These are phyloP conservation scores for Oryzias javanicus DNA, from an alignment of 2,113 vertebrate genomes.

Conservation along the genomic window DNA sequence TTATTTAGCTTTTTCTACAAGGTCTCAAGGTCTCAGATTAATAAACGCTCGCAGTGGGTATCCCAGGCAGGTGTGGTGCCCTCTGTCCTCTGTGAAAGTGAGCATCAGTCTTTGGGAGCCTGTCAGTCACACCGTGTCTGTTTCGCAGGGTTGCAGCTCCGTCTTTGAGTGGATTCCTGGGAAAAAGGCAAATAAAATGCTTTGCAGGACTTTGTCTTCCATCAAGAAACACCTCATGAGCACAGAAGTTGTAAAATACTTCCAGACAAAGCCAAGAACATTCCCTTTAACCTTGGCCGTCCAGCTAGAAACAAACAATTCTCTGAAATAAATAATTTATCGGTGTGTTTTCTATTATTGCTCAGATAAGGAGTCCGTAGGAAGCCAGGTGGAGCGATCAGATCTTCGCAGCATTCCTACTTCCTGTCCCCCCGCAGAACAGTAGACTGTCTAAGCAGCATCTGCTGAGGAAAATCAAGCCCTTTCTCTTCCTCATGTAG, in stretches of 20 bases:
- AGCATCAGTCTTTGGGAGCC: conserved; percentile 43
- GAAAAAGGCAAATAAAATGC: conserved; percentile 71
- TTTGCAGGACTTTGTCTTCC: conserved; percentile 69
- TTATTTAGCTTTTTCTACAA: conserved; percentile 58
- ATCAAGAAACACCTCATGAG: conserved; percentile 73
- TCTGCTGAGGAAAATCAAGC: conserved; percentile 81
- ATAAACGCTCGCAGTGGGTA: conserved; percentile 76
- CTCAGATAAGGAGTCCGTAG: conserved; percentile 68
- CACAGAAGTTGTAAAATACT: conserved; percentile 68
- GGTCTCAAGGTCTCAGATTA: conserved; percentile 80
- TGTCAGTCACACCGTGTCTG: conserved; percentile 62
- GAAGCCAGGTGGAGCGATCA: conserved; percentile 73
- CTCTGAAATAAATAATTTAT: conserved; percentile 69
- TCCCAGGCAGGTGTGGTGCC: conserved; percentile 65
- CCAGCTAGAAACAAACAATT: conserved; percentile 41
- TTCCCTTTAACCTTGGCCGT: conserved; percentile 75
- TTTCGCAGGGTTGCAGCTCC: conserved; percentile 36
- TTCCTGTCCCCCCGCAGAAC: conserved; percentile 69
- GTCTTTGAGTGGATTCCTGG: conserved; percentile 57
- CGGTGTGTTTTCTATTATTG: conserved; percentile 70
- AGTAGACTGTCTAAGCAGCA: conserved; percentile 73
- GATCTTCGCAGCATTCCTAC: conserved; percentile 70
- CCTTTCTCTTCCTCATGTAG: conserved; percentile 78
- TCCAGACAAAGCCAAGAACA: conserved; percentile 66
- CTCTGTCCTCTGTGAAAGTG: conserved; percentile 54